Percentiles rank a stretch among this genome's conserved stretches.
phyloP scores from a whole-genome alignment of 2,113 vertebrate species.

The Tachysurus vachellii region DNA sequence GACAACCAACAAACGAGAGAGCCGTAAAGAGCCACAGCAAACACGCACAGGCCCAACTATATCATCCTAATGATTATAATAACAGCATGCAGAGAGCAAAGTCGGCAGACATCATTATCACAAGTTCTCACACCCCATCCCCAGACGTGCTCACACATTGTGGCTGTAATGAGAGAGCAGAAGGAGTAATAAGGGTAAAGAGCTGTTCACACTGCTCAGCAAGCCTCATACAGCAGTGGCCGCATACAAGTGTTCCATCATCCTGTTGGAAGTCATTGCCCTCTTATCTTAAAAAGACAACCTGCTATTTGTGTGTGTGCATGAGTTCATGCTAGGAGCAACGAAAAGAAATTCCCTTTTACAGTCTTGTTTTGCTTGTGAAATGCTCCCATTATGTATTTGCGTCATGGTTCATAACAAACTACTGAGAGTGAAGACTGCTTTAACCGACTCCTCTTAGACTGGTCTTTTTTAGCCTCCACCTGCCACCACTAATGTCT shows the following conservation, averaged over 20 bases:
- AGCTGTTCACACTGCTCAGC: background rate
- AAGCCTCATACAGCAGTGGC: background rate
- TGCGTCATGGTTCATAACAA: background rate
- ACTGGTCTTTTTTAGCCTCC: background rate
- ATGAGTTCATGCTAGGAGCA: background rate
- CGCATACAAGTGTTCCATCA: background rate
- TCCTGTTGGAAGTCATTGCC: background rate
- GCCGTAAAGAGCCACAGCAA: background rate
- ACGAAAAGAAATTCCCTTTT: background rate
- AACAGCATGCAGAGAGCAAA: background rate
- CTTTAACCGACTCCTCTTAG: background rate
- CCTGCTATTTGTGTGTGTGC: background rate
- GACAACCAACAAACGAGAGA: background rate
- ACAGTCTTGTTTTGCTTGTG: constrained; percentile 1
- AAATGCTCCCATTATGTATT: background rate
- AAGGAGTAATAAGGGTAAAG: background rate
- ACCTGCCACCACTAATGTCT: background rate
- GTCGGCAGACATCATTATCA: constrained; percentile 23
- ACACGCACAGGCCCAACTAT: background rate
- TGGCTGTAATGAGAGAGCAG: constrained; percentile 29
- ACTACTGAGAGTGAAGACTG: too few relatives aligned
- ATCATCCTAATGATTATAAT: constrained; percentile 3
- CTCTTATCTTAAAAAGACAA: constrained; percentile 8
- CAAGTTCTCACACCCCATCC: background rate
- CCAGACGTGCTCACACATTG: background rate